These are phyloP conservation scores for Brachionus plicatilis DNA, from an alignment of 1,140 invertebrate genomes.

Conservation along the genomic window DNA sequence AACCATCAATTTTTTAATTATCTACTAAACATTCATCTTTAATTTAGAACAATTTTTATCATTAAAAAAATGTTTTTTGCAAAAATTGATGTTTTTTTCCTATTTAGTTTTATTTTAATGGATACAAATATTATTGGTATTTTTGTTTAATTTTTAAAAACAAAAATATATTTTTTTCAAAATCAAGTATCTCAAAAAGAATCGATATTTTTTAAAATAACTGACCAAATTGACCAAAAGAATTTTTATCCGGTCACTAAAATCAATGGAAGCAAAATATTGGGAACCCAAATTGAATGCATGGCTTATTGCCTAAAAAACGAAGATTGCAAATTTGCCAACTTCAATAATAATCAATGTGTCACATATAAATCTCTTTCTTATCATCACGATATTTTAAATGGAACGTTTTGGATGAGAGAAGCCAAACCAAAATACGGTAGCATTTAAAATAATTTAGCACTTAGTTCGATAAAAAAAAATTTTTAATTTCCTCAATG, in stretches of 20 bases:
- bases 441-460: not conserved
- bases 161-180: not conserved
- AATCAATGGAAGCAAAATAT: not conserved
- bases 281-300: not conserved
- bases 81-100: not conserved
- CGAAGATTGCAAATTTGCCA: not conserved
- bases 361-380: not conserved
- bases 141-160: not conserved
- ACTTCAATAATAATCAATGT: not conserved
- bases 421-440: not conserved
- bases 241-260: not conserved
- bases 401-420: not conserved
- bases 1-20: too few relatives aligned
- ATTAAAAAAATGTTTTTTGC: not conserved
- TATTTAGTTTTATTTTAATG: not conserved
- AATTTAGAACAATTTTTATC: too few relatives aligned
- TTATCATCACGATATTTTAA: not conserved
- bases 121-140: not conserved
- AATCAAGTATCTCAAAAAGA: not conserved
- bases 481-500: too few relatives aligned
- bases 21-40: too few relatives aligned
- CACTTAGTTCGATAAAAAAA: too few relatives aligned
- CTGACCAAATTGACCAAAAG: not conserved
- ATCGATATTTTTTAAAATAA: not conserved
- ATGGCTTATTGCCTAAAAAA: not conserved